Conservation (phyloP, 2,888 invertebrate genomes). For the Dichetophora obliterata region DNA sequence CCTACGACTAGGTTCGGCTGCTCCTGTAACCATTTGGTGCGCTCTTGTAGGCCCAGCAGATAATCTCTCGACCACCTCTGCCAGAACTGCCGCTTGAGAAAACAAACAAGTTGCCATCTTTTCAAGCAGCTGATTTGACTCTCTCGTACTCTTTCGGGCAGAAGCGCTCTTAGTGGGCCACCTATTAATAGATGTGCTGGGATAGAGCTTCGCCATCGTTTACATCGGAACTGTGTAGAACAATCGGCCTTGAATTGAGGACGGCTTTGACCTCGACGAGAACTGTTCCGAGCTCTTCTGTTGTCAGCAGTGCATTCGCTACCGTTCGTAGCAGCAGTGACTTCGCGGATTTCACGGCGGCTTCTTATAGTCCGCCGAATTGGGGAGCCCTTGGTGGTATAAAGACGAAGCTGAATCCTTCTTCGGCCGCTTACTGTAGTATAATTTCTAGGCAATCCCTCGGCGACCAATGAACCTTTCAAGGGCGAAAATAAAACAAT, state of each 20-base stretch:
- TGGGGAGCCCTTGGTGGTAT: slow-evolving; percentile 18
- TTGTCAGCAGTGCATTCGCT: too few relatives aligned
- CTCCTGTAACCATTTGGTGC: background rate
- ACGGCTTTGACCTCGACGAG: too few relatives aligned
- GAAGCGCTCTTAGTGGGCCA: slow-evolving; percentile 2
- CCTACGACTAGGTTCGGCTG: slow-evolving; percentile 27
- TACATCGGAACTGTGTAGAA: slow-evolving; percentile 35
- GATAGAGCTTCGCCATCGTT: slow-evolving; percentile 47
- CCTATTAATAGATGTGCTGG: slow-evolving; percentile 46
- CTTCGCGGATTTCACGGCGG: too few relatives aligned
- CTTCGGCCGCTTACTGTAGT: background rate
- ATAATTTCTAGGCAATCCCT: background rate
- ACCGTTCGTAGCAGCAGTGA: too few relatives aligned
- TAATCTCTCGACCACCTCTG: background rate
- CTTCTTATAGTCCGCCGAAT: slow-evolving; percentile 32
- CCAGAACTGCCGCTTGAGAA: background rate
- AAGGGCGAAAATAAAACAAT: background rate
- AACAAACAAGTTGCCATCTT: background rate
- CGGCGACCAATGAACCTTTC: background rate
- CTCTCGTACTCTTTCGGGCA: background rate
- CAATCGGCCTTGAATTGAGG: too few relatives aligned
- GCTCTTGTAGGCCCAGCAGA: background rate
- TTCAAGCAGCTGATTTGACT: background rate
- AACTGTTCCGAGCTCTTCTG: too few relatives aligned
- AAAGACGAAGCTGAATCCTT: slow-evolving; percentile 19